phyloP scores from a whole-genome alignment of 2,113 vertebrate species.

The Oryzias javanicus region DNA sequence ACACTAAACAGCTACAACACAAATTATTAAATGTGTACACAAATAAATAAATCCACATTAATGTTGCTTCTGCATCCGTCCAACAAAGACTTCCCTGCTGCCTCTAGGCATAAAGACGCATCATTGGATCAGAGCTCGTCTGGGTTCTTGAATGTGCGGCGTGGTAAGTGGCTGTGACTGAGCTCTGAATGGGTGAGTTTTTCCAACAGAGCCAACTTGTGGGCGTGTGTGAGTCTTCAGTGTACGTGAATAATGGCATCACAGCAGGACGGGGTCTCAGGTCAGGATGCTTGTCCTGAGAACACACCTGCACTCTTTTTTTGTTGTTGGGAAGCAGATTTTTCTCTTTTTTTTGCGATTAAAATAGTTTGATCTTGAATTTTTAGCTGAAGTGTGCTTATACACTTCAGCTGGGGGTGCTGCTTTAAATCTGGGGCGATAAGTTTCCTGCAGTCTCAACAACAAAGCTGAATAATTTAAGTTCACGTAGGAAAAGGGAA shows the following conservation, averaged over 20 bases:
- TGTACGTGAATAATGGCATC: conserved; percentile 70
- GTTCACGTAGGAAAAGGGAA: conserved; percentile 40
- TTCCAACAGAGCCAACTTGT: conserved; percentile 61
- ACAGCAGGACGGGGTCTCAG: conserved; percentile 57
- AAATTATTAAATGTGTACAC: not conserved
- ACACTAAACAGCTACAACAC: not conserved
- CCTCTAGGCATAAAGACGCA: conserved; percentile 79
- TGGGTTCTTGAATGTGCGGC: conserved; percentile 75
- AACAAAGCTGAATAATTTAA: conserved; percentile 53
- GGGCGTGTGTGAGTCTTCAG: conserved; percentile 35
- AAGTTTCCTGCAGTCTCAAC: conserved; percentile 68
- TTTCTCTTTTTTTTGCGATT: not conserved
- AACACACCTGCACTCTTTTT: conserved; percentile 13
- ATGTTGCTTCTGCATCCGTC: conserved; percentile 65
- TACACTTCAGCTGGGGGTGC: conserved; percentile 28
- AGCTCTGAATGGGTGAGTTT: conserved; percentile 77
- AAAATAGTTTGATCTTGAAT: not conserved
- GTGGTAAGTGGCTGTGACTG: conserved; percentile 79
- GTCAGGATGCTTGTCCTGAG: conserved; percentile 47
- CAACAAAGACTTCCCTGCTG: conserved; percentile 74
- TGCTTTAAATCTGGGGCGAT: conserved; percentile 65
- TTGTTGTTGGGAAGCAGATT: not conserved
- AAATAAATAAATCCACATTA: conserved; percentile 26
- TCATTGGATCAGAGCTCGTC: conserved; percentile 79
- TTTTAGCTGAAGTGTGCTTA: conserved; percentile 17